phyloP scores from a whole-genome alignment of 2,797 vertebrate genomes.

The Poecilia gillii region DNA sequence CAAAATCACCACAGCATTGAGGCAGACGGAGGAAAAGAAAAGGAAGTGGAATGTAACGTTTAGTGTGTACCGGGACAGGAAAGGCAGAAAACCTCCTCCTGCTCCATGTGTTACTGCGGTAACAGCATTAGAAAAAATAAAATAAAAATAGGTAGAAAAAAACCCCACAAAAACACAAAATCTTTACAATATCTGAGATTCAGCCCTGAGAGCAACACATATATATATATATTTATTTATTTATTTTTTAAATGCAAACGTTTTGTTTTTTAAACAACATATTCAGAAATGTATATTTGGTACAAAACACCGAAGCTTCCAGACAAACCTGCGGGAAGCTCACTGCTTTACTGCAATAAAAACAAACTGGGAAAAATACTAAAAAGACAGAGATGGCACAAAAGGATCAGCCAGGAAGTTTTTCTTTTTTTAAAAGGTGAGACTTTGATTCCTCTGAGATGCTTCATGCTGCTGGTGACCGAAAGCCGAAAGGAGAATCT shows the following conservation, averaged over 20 bases:
- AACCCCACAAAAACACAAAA: constrained; percentile 1
- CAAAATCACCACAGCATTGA: constrained; percentile 32
- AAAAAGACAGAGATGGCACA: constrained; percentile 54
- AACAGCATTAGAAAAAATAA: constrained; percentile 2
- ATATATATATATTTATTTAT: neutral
- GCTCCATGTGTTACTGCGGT: constrained; percentile 7
- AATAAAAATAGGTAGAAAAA: constrained; percentile 1
- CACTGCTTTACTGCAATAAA: constrained; percentile 1
- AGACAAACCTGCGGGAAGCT: constrained; percentile 11
- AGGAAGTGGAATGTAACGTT: constrained; percentile 65
- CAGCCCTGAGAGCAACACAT: constrained; percentile 81
- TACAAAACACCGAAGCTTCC: constrained; percentile 36
- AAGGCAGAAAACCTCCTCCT: constrained; percentile 1
- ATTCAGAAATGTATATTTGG: constrained; percentile 63
- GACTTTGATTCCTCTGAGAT: neutral
- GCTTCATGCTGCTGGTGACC: neutral
- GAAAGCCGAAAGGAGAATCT: neutral
- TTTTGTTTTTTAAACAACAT: constrained; percentile 24
- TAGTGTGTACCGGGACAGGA: constrained; percentile 31
- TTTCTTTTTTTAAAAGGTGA: neutral
- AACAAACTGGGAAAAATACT: constrained; percentile 11
- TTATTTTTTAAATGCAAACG: neutral
- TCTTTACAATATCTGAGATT: constrained; percentile 63
- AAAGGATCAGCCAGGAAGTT: constrained; percentile 13
- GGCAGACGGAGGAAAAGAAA: constrained; percentile 14